phyloP scores from a whole-genome alignment of 2,113 vertebrate genomes.

The Spheniscus mendiculus region DNA sequence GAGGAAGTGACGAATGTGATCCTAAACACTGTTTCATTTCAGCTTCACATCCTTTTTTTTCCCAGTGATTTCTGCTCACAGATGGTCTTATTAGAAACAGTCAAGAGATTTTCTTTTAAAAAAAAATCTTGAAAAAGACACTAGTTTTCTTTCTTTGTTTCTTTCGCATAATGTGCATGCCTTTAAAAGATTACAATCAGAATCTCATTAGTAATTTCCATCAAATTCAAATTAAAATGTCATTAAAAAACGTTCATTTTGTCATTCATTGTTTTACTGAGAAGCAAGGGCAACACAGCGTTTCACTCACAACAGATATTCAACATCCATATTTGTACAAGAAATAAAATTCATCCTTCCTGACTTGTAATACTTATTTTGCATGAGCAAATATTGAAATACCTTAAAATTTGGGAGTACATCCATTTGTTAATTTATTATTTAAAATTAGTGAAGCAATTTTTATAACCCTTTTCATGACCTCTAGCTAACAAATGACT shows the following conservation, averaged over 20 bases:
- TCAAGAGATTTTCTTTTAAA: neutral
- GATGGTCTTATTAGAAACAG: constrained; percentile 50
- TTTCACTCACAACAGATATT: neutral
- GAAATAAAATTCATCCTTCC: neutral
- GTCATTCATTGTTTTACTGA: neutral
- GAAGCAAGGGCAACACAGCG: neutral
- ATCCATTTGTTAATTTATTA: constrained; percentile 52
- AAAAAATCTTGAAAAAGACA: neutral
- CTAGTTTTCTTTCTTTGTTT: neutral
- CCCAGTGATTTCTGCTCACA: constrained; percentile 21
- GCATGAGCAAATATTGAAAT: neutral
- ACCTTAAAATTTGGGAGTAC: neutral
- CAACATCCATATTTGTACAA: neutral
- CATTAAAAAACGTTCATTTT: neutral
- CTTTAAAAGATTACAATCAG: neutral
- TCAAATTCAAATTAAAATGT: neutral
- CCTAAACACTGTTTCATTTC: constrained; percentile 35
- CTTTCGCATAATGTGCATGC: neutral
- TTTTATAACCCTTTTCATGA: constrained; percentile 61
- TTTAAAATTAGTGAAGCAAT: constrained; percentile 62
- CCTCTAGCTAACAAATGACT: constrained; percentile 69
- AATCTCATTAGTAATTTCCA: neutral
- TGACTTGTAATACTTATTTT: neutral
- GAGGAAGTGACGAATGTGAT: neutral
- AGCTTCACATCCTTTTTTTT: constrained; percentile 33